phyloP scores from a whole-genome alignment of 2,797 vertebrate species.

The Muraenolepis orangiensis region DNA sequence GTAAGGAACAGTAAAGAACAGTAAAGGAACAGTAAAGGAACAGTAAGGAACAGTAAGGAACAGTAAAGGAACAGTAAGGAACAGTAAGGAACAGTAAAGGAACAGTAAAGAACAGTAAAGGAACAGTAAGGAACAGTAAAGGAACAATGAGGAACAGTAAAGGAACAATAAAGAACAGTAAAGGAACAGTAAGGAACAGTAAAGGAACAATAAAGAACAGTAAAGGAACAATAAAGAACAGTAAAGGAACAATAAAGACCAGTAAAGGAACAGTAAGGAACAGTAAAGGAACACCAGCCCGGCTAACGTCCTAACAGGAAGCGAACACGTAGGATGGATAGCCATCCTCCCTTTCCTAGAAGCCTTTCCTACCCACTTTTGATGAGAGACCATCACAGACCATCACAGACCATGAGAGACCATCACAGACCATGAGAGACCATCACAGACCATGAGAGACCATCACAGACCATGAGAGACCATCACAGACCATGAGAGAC shows the following conservation, averaged over 20 bases:
- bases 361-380: too few species aligned
- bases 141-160: conserved; percentile 24
- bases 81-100: conserved; percentile 25
- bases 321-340: too few species aligned
- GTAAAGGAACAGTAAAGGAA: conserved; percentile 23
- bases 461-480: too few species aligned
- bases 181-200: conserved; percentile 26
- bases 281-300: conserved; percentile 8
- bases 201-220: conserved; percentile 18
- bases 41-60: conserved; percentile 21
- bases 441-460: too few species aligned
- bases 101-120: conserved; percentile 18
- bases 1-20: conserved; percentile 13
- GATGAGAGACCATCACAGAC: too few species aligned
- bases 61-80: conserved; percentile 9
- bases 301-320: conserved; percentile 1
- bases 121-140: too few species aligned
- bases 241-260: conserved; percentile 7
- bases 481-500: too few species aligned
- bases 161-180: too few species aligned
- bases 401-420: too few species aligned
- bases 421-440: too few species aligned
- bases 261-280: conserved; percentile 29
- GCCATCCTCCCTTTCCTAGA: too few species aligned
- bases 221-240: conserved; percentile 19